Base-by-base conservation (phyloP, 2,113 vertebrate genomes). In the Dromas ardeola region DNA sequence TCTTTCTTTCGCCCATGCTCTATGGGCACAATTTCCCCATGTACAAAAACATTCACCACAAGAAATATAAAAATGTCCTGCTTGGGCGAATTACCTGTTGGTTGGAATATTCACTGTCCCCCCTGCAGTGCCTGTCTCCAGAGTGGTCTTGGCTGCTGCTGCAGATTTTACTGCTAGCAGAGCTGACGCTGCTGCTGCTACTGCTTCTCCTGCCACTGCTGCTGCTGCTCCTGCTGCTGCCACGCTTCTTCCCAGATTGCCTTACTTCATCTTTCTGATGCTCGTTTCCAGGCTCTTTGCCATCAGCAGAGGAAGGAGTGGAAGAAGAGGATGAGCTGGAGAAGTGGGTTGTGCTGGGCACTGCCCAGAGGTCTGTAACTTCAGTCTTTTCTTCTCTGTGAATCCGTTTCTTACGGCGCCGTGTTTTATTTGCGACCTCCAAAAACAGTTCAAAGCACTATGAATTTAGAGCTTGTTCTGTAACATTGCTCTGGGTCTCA, bases 361-460 rank as follows among this genome's bases (percentile, higher is more conserved):
- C 42, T 73, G 45, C 56, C 93, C 90, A 86, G 42, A 93, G 78
- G 10, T 84, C 12, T 12, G 62, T 86, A 1, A 42, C 59, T 47
- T 13, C 21, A 88, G 17, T 5, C 27, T 69, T 13, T 11, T 79
- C 70, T 19, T 50, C 91, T 50, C 73, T 82, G 40, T 94, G 40
- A 67, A 90, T 55, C 47, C 86, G 52, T 71, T 74, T 97, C 21
- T 23, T 95, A 26, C 26, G 95, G 62, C 36, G 78, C 40, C 32
- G 78, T 45, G 96, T 96, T 88, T 73, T 90, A 55, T 97, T 97
- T 58, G 81, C 0, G 4, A 91, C 95, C 97, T 97, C 50, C 93
- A 86, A 96, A 95, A 78, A 63, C 19, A 95, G 34, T 83, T 69
- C 62, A 91, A 86, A 92, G 45, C 6, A 4, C 77, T 59, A 66